phyloP scores from a whole-genome alignment of 2,888 invertebrate species.

The Coenonympha arcania region DNA sequence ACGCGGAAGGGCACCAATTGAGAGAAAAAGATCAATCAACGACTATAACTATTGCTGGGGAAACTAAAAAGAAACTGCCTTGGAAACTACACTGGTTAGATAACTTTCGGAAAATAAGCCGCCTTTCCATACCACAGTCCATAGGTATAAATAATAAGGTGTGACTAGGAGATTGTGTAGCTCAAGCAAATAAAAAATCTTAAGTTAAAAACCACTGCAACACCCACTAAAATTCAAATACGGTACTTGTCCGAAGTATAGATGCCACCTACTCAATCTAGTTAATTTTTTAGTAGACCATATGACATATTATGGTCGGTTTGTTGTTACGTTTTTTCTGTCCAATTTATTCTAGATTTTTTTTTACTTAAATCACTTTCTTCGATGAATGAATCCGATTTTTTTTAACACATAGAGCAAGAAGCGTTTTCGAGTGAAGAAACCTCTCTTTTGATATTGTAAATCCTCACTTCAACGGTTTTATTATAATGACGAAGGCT shows the following conservation, averaged over 20 bases:
- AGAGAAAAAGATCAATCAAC: slow-evolving; percentile 44
- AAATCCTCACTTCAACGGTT: slow-evolving; percentile 17
- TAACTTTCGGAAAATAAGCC: slow-evolving; percentile 36
- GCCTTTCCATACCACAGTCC: background rate
- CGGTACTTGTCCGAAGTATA: too few species aligned
- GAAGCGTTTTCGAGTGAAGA: slow-evolving; percentile 11
- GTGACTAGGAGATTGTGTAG: background rate
- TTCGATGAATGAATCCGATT: background rate
- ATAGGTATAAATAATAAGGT: background rate
- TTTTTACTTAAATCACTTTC: too few species aligned
- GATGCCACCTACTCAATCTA: too few species aligned
- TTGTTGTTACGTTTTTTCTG: too few species aligned
- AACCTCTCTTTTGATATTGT: slow-evolving; percentile 5
- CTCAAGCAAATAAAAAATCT: background rate
- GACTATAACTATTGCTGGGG: slow-evolving; percentile 32
- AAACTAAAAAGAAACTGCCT: slow-evolving; percentile 48
- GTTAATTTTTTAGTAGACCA: too few species aligned
- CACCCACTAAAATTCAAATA: background rate
- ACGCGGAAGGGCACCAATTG: slow-evolving; percentile 57
- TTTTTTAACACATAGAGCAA: slow-evolving; percentile 5
- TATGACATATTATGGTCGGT: too few species aligned
- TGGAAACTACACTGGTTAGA: slow-evolving; percentile 42
- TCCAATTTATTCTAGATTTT: too few species aligned
- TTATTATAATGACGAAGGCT: slow-evolving; percentile 2
- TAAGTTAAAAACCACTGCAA: background rate